Evolutionary conservation across 2,888 invertebrate genomes (phyloP).

Genomic region (Chesias legatella): DNA sequence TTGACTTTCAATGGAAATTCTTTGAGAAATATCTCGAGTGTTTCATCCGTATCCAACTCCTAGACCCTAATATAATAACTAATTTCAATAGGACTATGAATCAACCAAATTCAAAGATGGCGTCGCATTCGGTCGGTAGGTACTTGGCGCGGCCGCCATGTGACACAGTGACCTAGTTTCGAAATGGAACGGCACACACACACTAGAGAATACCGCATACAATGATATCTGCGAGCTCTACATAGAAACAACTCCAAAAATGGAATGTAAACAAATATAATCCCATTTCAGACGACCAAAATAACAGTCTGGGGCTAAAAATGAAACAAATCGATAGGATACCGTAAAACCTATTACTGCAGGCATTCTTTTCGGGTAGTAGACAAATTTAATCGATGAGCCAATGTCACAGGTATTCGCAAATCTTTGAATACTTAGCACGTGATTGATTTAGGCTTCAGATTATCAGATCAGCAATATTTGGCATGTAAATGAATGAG

Average conservation of each 20-base stretch:
- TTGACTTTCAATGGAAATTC: conserved; percentile 13
- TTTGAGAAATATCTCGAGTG: conserved; percentile 2
- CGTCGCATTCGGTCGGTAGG: conserved; percentile 63
- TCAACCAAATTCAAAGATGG: conserved; percentile 73
- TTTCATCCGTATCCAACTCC: conserved; percentile 11
- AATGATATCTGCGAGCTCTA: conserved; percentile 48
- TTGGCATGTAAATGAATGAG: conserved; percentile 8
- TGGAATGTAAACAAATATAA: conserved; percentile 36
- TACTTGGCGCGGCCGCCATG: conserved; percentile 69
- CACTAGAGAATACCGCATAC: conserved; percentile 61
- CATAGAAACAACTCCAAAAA: conserved; percentile 47
- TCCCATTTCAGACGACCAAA: not conserved
- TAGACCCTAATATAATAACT: conserved; percentile 24
- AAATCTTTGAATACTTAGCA: conserved; percentile 6
- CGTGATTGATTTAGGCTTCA: conserved; percentile 5
- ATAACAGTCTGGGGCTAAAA: no score
- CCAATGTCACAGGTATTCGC: conserved; percentile 15
- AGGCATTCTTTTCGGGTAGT: no score
- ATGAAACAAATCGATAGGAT: no score
- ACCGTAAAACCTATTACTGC: no score
- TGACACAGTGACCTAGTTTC: conserved; percentile 77
- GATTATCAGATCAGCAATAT: conserved; percentile 8
- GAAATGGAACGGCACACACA: conserved; percentile 75
- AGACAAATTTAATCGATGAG: not conserved
- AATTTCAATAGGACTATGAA: conserved; percentile 51